These are phyloP conservation scores for Harpegnathos saltator DNA, from an alignment of 1,140 invertebrate species.

Conservation along the genomic window DNA sequence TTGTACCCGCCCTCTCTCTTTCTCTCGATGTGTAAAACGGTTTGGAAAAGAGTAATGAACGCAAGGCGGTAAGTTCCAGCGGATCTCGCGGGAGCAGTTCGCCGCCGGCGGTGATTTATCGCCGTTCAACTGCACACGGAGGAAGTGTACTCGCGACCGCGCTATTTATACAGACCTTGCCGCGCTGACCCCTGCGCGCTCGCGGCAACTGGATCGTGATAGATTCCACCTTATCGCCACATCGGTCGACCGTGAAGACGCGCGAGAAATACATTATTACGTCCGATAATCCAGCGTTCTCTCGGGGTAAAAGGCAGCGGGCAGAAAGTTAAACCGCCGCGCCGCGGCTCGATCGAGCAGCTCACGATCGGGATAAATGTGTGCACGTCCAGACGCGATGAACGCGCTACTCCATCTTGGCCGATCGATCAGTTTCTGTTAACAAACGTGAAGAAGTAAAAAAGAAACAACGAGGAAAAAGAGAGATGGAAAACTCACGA, in stretches of 20 bases:
- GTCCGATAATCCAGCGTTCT: conserved; percentile 29
- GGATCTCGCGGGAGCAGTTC: conserved; percentile 47
- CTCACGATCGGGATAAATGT: conserved; percentile 9
- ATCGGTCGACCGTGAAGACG: conserved; percentile 52
- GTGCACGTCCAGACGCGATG: background rate
- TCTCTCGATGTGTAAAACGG: conserved; percentile 49
- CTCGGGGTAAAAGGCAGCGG: background rate
- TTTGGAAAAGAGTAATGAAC: conserved; percentile 59
- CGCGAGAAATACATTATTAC: conserved; percentile 44
- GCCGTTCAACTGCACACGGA: conserved; percentile 43
- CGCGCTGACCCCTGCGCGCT: background rate
- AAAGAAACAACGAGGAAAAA: too few species aligned
- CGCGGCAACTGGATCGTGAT: conserved; percentile 49
- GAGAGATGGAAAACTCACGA: too few species aligned
- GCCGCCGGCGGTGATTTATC: conserved; percentile 58
- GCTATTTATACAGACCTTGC: conserved; percentile 34
- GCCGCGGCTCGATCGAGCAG: background rate
- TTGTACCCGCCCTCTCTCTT: conserved; percentile 42
- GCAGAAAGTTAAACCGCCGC: conserved; percentile 12
- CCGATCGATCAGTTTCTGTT: conserved; percentile 20
- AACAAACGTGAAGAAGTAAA: too few species aligned
- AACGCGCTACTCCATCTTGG: background rate
- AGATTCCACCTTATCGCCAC: conserved; percentile 37
- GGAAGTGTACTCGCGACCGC: conserved; percentile 37
- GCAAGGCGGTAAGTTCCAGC: conserved; percentile 51